Evolutionary conservation across 2,113 vertebrate genomes (phyloP).

Genomic region (Ramphastos sulfuratus): DNA sequence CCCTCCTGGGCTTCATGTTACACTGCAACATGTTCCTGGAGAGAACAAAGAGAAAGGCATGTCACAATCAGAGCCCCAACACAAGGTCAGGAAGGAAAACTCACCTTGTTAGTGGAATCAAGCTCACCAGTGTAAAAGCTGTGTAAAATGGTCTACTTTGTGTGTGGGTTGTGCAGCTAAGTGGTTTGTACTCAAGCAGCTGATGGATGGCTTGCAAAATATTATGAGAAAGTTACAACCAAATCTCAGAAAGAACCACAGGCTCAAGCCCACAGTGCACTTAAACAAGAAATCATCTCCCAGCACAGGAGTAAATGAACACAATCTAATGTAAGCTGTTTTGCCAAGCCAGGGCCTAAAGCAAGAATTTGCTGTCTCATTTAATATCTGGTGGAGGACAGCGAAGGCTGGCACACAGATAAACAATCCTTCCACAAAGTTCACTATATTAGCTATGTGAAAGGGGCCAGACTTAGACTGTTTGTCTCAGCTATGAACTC

Average conservation of each 20-base stretch:
- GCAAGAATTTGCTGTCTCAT: neutral
- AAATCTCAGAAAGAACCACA: neutral
- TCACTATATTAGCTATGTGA: neutral
- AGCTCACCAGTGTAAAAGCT: neutral
- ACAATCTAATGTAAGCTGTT: neutral
- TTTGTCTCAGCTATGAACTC: neutral
- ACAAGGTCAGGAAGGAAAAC: neutral
- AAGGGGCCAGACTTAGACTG: neutral
- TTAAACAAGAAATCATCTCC: neutral
- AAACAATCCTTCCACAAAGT: neutral
- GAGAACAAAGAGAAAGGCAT: neutral
- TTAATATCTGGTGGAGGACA: neutral
- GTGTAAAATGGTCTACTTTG: neutral
- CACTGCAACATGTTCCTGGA: neutral
- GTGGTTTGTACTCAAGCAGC: neutral
- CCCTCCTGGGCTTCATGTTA: neutral
- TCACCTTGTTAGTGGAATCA: neutral
- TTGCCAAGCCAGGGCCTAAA: neutral
- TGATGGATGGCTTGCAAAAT: slow-evolving; percentile 6
- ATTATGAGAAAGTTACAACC: neutral
- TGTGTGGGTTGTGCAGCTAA: neutral
- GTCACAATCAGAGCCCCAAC: neutral
- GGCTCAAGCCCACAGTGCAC: neutral
- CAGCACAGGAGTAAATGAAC: neutral
- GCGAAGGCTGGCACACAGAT: neutral